phyloP scores from a whole-genome alignment of 2,797 vertebrate genomes.

The Enteromius treurensis region DNA sequence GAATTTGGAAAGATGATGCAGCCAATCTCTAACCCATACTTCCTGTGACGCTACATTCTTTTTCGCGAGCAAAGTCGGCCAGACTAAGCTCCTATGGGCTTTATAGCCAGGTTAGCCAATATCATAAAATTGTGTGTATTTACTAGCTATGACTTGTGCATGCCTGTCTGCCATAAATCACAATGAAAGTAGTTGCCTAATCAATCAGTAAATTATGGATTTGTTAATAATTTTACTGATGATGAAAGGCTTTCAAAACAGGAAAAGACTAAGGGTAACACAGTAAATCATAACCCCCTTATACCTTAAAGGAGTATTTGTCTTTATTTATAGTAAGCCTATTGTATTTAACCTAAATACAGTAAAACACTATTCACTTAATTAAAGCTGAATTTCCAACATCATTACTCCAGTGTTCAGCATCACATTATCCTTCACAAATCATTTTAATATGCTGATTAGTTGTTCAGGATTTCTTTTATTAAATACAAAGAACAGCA shows the following conservation, averaged over 20 bases:
- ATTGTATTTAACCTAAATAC: neutral
- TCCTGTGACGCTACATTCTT: too few relatives aligned
- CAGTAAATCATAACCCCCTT: neutral
- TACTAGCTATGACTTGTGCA: neutral
- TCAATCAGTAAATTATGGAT: neutral
- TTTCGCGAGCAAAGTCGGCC: too few relatives aligned
- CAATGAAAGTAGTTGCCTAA: neutral
- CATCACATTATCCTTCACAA: too few relatives aligned
- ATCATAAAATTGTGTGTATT: too few relatives aligned
- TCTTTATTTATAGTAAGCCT: neutral
- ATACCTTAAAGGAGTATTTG: neutral
- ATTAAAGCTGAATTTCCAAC: too few relatives aligned
- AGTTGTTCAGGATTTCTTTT: neutral
- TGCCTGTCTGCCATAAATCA: neutral
- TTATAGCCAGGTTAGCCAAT: too few relatives aligned
- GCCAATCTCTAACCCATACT: too few relatives aligned
- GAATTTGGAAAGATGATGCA: neutral
- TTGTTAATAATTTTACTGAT: neutral
- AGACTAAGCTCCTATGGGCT: too few relatives aligned
- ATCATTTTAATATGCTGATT: neutral
- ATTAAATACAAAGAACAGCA: neutral
- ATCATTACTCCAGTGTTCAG: too few relatives aligned
- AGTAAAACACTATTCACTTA: too few relatives aligned
- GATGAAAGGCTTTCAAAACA: neutral
- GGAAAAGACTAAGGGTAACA: neutral